Evolutionary conservation across 2,113 vertebrate species (phyloP).

Genomic region (Archocentrus centrarchus): DNA sequence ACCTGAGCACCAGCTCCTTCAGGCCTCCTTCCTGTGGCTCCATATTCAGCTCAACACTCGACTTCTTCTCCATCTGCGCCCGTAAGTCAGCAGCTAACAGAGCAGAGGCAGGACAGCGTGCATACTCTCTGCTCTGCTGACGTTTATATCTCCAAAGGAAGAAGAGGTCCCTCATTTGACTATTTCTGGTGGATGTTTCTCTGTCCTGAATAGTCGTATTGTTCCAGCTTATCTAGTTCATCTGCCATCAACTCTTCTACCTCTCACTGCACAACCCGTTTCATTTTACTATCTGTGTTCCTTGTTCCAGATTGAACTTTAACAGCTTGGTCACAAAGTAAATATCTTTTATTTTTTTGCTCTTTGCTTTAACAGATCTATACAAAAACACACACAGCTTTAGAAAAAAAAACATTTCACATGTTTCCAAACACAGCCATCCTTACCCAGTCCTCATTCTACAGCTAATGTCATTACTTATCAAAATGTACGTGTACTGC

Average conservation of each 20-base stretch:
- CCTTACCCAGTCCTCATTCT: not conserved
- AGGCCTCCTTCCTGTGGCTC: conserved; percentile 56
- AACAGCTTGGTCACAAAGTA: not conserved
- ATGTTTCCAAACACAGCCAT: not conserved
- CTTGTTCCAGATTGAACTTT: conserved; percentile 37
- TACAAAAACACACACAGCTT: not conserved
- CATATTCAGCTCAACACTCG: not conserved
- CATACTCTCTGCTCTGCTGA: not conserved
- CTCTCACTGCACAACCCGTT: not conserved
- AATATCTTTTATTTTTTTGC: not conserved
- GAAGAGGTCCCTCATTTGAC: conserved; percentile 80
- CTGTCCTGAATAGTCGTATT: conserved; percentile 60
- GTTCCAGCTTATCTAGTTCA: conserved; percentile 65
- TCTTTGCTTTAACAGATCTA: not conserved
- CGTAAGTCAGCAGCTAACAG: not conserved
- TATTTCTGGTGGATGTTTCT: conserved; percentile 46
- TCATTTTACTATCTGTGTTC: conserved; percentile 61
- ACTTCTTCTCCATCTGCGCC: conserved; percentile 67
- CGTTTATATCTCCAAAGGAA: conserved; percentile 11
- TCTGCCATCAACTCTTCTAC: conserved; percentile 8
- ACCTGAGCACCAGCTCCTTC: conserved; percentile 80
- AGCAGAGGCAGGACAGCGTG: not conserved
- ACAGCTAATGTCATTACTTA: not conserved
- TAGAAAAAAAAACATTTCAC: not conserved
- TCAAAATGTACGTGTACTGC: not conserved